Evolutionary conservation across 2,888 invertebrate genomes (phyloP).

Genomic region (Nyleta sp.): DNA sequence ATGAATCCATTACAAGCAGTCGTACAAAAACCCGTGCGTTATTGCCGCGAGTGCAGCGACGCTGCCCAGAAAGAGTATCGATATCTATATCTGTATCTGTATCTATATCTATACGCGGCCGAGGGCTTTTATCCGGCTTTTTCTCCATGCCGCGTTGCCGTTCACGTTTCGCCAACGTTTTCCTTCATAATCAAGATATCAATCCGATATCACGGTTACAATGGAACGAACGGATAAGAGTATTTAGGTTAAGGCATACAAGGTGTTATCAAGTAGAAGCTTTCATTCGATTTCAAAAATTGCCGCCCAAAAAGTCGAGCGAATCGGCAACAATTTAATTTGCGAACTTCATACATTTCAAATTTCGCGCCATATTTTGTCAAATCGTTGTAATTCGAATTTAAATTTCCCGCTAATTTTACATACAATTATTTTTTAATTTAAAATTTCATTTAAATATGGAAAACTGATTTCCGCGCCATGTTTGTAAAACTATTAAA

Average conservation of each 20-base stretch:
- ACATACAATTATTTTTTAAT: too few relatives aligned
- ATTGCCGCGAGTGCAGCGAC: conserved; percentile 50
- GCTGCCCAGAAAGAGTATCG: conserved; percentile 44
- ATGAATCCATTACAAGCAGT: conserved; percentile 61
- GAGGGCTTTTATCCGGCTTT: too few relatives aligned
- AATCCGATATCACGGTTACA: conserved; percentile 29
- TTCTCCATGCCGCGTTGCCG: conserved; percentile 35
- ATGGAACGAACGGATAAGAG: conserved; percentile 38
- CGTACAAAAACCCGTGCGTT: conserved; percentile 49
- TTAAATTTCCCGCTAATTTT: too few relatives aligned
- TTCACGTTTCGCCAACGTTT: conserved; percentile 51
- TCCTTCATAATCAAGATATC: conserved; percentile 58
- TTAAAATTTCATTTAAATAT: background rate
- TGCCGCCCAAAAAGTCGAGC: too few relatives aligned
- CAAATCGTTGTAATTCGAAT: too few relatives aligned
- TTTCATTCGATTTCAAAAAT: conserved; percentile 1
- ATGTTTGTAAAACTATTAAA: too few relatives aligned
- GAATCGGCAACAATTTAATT: too few relatives aligned
- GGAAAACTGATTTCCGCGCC: too few relatives aligned
- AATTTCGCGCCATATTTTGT: too few relatives aligned
- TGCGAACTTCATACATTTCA: too few relatives aligned
- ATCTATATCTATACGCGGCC: too few relatives aligned
- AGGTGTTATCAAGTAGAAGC: conserved; percentile 9
- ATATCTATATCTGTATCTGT: conserved; percentile 40
- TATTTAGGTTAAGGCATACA: conserved; percentile 34